phyloP scores from a whole-genome alignment of 1,140 invertebrate species.

The Neodiprion fabricii region DNA sequence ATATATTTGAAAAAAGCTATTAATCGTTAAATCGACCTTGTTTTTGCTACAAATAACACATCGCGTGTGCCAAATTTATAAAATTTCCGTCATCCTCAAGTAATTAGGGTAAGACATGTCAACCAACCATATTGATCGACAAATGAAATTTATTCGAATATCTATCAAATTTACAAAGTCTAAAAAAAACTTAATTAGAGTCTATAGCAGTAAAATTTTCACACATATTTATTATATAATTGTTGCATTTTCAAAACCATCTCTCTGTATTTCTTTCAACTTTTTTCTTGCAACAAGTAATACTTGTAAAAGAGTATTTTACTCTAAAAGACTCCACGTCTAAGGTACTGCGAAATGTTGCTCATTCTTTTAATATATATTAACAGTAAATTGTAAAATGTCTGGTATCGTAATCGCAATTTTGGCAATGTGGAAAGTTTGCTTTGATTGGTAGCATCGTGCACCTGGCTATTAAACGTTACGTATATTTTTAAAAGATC shows the following conservation, averaged over 20 bases:
- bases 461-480: neutral
- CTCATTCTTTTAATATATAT: neutral
- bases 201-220: too few relatives aligned
- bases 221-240: too few relatives aligned
- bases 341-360: neutral
- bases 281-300: too few relatives aligned
- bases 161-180: too few relatives aligned
- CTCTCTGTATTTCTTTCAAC: too few relatives aligned
- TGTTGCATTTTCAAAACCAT: too few relatives aligned
- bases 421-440: neutral
- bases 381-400: neutral
- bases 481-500: neutral
- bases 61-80: neutral
- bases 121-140: too few relatives aligned
- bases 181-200: too few relatives aligned
- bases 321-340: neutral
- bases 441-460: neutral
- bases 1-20: constrained; percentile 15
- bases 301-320: too few relatives aligned
- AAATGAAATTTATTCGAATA: too few relatives aligned
- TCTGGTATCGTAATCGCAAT: neutral
- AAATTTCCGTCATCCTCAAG: constrained; percentile 8
- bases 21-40: constrained; percentile 9
- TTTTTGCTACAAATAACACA: neutral
- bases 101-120: too few relatives aligned